Percentiles rank a stretch among this genome's conserved stretches.
phyloP scores from a whole-genome alignment of 2,797 vertebrate genomes.

The Urophycis tenuis region DNA sequence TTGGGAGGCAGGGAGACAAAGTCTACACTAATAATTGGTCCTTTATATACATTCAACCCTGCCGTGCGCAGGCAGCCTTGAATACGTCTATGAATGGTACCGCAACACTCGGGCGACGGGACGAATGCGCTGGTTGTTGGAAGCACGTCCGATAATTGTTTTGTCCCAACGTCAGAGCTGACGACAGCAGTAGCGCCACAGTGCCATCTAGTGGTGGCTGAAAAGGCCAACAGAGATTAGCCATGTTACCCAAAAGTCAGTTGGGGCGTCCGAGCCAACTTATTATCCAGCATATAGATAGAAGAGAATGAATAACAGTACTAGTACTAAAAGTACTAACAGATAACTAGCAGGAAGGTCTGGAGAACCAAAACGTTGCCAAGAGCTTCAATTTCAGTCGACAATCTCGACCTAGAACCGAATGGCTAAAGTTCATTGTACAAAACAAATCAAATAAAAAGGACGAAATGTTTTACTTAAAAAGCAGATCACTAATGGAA shows the following conservation, averaged over 20 bases:
- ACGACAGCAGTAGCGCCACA: neutral
- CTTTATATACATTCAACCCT: slow-evolving; percentile 26
- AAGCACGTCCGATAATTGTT: neutral
- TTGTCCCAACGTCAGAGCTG: too few species aligned
- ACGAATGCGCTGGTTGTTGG: neutral
- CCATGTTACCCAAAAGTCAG: neutral
- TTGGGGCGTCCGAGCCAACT: neutral
- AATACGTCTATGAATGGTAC: slow-evolving; percentile 16
- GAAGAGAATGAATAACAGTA: neutral
- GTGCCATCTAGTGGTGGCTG: neutral
- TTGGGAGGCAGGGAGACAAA: neutral
- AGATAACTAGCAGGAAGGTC: too few species aligned
- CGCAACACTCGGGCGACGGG: slow-evolving; percentile 19
- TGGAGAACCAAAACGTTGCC: neutral
- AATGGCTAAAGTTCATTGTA: neutral
- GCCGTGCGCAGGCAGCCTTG: slow-evolving; percentile 17
- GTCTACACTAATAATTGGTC: slow-evolving; percentile 24
- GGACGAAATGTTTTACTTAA: neutral
- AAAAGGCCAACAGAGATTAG: neutral
- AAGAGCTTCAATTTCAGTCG: neutral
- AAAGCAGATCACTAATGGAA: neutral
- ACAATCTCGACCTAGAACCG: neutral
- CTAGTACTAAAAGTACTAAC: neutral
- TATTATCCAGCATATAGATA: slow-evolving; percentile 6
- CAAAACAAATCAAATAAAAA: neutral